phyloP scores from a whole-genome alignment of 2,113 vertebrate genomes.

The Varanus komodoensis region DNA sequence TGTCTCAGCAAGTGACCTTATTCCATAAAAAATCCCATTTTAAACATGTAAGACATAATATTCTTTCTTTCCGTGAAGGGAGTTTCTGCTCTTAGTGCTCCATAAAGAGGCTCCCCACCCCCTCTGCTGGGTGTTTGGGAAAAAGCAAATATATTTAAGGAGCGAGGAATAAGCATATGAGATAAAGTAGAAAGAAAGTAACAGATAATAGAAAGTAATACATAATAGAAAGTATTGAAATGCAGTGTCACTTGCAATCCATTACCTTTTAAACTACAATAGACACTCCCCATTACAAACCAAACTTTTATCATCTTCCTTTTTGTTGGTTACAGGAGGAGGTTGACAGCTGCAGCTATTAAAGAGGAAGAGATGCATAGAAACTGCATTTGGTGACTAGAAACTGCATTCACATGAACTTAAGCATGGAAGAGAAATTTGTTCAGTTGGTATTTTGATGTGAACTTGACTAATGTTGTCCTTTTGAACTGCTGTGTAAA shows the following conservation, averaged over 20 bases:
- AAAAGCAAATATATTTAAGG: slow-evolving; percentile 4
- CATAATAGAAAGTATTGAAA: not conserved
- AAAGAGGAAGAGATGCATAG: not conserved
- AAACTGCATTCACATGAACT: not conserved
- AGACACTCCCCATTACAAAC: not conserved
- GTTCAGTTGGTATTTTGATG: too few species aligned
- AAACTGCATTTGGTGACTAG: not conserved
- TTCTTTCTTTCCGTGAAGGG: not conserved
- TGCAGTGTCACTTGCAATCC: accelerated
- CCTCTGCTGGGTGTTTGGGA: not conserved
- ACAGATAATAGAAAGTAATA: not conserved
- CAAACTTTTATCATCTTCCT: not conserved
- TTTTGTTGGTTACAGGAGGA: not conserved
- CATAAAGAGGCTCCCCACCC: not conserved
- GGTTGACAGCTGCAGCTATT: not conserved
- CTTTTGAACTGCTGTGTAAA: too few species aligned
- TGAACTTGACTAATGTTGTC: too few species aligned
- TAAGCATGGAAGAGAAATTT: too few species aligned
- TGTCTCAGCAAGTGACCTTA: slow-evolving; percentile 55
- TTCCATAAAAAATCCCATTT: not conserved
- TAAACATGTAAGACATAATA: slow-evolving; percentile 20
- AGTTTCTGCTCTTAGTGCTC: not conserved
- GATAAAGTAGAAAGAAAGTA: slow-evolving; percentile 13
- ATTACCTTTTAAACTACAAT: slow-evolving; percentile 5
- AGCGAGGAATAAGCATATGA: not conserved